phyloP scores from a whole-genome alignment of 1,140 invertebrate species.

The Sipha flava region DNA sequence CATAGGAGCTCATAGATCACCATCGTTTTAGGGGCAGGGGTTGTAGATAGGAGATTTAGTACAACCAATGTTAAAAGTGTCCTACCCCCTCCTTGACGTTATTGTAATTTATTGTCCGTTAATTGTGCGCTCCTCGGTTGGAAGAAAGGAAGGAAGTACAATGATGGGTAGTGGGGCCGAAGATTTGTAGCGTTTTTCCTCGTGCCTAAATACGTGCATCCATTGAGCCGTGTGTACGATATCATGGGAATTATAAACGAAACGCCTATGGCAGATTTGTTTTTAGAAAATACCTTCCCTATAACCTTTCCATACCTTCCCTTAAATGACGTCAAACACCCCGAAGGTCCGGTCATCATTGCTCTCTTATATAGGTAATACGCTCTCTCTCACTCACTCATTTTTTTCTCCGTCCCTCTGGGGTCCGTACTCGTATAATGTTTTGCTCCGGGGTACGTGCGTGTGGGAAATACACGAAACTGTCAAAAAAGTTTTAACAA shows the following conservation, averaged over 20 bases:
- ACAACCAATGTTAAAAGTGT: too few relatives aligned
- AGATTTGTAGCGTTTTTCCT: background rate
- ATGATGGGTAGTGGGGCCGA: background rate
- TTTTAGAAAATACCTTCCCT: too few relatives aligned
- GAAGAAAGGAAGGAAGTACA: background rate
- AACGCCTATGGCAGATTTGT: background rate
- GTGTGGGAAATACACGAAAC: background rate
- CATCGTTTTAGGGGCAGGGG: background rate
- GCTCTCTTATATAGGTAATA: too few relatives aligned
- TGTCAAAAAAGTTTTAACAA: slow-evolving; percentile 4
- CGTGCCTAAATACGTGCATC: background rate
- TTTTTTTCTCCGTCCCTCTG: too few relatives aligned
- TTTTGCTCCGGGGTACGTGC: too few relatives aligned
- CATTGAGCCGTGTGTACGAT: background rate
- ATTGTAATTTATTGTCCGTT: slow-evolving; percentile 10
- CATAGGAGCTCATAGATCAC: too few relatives aligned
- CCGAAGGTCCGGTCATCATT: too few relatives aligned
- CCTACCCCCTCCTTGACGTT: background rate
- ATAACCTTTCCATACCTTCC: too few relatives aligned
- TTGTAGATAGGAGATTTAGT: background rate
- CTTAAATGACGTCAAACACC: too few relatives aligned
- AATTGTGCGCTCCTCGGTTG: background rate
- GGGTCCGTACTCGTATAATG: too few relatives aligned
- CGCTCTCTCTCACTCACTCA: too few relatives aligned
- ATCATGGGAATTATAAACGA: background rate